Evolutionary conservation across 2,113 vertebrate species (phyloP), one percentile per base, ranked within the genome.

Genomic region (Xenopus laevis): DNA sequence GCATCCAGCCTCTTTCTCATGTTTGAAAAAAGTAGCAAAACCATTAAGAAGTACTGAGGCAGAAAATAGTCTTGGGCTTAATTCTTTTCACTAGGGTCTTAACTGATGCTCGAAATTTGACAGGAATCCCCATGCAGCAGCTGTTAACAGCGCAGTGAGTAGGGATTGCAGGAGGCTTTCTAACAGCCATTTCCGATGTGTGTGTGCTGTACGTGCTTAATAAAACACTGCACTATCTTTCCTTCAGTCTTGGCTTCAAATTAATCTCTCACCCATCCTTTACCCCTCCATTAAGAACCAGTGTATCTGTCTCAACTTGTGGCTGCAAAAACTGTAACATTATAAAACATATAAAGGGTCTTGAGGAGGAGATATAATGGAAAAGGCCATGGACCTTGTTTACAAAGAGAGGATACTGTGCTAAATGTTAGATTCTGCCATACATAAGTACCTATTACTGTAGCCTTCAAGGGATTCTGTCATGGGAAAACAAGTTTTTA

Each of bases 61-160:
- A 83, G 84, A 87, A 89, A 89, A 89, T 85, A 84, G 83, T 86
- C 82, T 87, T 81, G 86, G 76, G 79, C 83, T 82, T 85, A 85
- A 79, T 84, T 83, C 82, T 82, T 84, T 71, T 78, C 13, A 0
- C 78, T 17, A 58, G 76, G 84, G 81, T 83, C 74, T 81, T 80
- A 66, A 79, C 58, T 2, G 4, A 78, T 78, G 77, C 74, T 78
- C 83, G 81, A 63, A 81, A 84, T 78, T 79, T 82, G 81, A 82
- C 84, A 85, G 84, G 40, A 10, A 75, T 72, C 81, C 78, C 0
- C 0, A 8, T 78, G 74, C 81, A 77, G 79, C 63, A 63, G 80
- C 68, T 84, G 81, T 84, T 87, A 87, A 85, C 80, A 78, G 71
- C 84, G 81, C 78, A 79, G 68, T 75, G 78, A 77, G 82, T 73